Evolutionary conservation across 2,888 invertebrate genomes (phyloP), one percentile per base, ranked within the genome.

Genomic region (Steinernema hermaphroditum): DNA sequence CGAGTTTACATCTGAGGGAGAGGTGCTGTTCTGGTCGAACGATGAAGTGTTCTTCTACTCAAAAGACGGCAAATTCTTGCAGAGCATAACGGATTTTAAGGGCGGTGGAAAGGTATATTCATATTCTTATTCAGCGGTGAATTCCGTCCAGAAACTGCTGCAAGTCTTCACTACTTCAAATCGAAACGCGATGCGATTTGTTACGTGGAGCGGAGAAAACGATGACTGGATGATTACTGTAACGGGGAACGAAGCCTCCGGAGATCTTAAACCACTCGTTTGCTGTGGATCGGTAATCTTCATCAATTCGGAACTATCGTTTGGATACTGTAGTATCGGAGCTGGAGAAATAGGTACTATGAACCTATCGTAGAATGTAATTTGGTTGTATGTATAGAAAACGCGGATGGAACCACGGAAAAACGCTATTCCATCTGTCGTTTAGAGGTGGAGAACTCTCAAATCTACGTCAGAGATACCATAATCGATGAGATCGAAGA

Each of bases 1-100:
- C 0, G 90, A 88, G 82, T 87, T 93, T 68, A 88, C 91, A 69
- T 91, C 92, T 85, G 90, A 78, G 27, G 71, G 69, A n/a, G 44
- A 78, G 16, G 76, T 83, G 1, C 57, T 84, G 1, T 72, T 84
- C 71, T 84, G 82, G 82, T 82, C 83, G 0, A 74, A 75, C 46
- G 70, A 72, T 2, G 79, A 81, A 57, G 83, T 79, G 57, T 69
- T 81, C 37, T 68, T 84, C 19, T 84, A 82, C 68, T 74, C 77
- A 12, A 69, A 76, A 1, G 79, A 80, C 44, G 84, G 83, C 0
- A 75, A 73, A 24, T 46, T 80, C 16, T 22, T 80, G 2, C 2
- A 16, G 34, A 27, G 27, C 34, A 57, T 57, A 12, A 68, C 29
- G 16, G 70, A 73, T 22, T 43, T 69, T 24, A 57, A 54, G 1